These are phyloP conservation scores for Diaphora mendica DNA, from an alignment of 2,888 invertebrate species.

Conservation along the genomic window DNA sequence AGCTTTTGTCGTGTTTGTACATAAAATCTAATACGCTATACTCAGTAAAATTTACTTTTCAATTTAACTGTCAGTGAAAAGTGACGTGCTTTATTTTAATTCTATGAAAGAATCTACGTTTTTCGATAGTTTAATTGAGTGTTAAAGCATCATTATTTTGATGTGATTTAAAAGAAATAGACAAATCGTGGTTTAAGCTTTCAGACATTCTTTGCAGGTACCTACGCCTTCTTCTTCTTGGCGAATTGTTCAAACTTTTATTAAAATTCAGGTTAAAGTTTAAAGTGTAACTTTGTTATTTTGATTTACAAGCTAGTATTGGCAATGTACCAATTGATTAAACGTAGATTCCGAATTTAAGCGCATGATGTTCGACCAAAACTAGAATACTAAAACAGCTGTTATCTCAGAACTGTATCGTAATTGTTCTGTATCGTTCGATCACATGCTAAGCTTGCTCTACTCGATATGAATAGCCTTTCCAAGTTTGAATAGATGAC, in stretches of 20 bases:
- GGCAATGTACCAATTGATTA: background rate
- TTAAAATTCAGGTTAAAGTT: too few relatives aligned
- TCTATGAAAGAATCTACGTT: background rate
- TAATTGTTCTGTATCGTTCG: conserved; percentile 37
- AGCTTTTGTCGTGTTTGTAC: background rate
- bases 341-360: background rate
- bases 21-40: background rate
- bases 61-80: background rate
- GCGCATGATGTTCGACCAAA: conserved; percentile 6
- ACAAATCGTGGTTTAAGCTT: too few relatives aligned
- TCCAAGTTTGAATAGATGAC: conserved; percentile 47
- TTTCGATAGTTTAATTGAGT: background rate
- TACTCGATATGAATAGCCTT: conserved; percentile 47
- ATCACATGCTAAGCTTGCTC: conserved; percentile 46
- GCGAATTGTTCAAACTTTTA: too few relatives aligned
- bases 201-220: too few relatives aligned
- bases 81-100: background rate
- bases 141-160: background rate
- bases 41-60: background rate
- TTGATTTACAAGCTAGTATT: background rate
- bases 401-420: conserved; percentile 28
- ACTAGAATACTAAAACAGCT: conserved; percentile 19
- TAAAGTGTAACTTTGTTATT: background rate
- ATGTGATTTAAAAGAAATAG: too few relatives aligned
- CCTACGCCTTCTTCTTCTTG: too few relatives aligned